Base-by-base conservation (phyloP, 2,797 vertebrate species). In the Sylvilagus floridanus region DNA sequence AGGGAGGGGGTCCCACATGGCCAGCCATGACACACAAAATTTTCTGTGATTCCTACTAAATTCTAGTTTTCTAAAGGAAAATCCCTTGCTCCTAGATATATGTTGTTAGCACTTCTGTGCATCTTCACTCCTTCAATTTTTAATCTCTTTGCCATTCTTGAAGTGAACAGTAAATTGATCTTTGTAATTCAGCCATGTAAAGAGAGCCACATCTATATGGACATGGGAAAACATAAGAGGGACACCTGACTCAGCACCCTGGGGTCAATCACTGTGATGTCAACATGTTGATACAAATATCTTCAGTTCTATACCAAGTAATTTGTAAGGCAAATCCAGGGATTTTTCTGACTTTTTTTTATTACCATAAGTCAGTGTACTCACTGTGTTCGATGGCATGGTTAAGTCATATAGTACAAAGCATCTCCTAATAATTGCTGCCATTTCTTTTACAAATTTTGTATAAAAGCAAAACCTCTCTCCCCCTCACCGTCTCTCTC, bases 341-440 rank as follows among this genome's bases (percentile, higher is more conserved):
- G 30, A 90, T 87, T 96, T 75, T 54, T 96, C 83, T 87, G 84
- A 89, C 72, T 73, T 96, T 81, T 66, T 35, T 87, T 93, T 93
- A 42, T 94, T 91, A 86, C 2, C 22, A 81, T 60, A 65, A 72
- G 14, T 95, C 85, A 94, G 47, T 62, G 7, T 66, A 79, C 13
- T 88, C 73, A 37, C 82, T 75, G 19, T 72, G 24, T 73, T 17
- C 88, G 81, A 81, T 82, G 84, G 84, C 28, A 84, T 37, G 82
- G 37, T 79, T 85, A 96, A 84, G 69, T 78, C 65, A 91, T 52
- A 73, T 14, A 72, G 30, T 81, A 26, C 7, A 35, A 95, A 82
- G 60, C 72, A 86, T 96, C 89, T 97, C 71, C 90, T 93, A 93
- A 84, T 82, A 93, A 96, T 60, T 84, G 32, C 37, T 91, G 52